Base-by-base conservation (phyloP, 2,888 invertebrate species). In the Tetragnatha montana region DNA sequence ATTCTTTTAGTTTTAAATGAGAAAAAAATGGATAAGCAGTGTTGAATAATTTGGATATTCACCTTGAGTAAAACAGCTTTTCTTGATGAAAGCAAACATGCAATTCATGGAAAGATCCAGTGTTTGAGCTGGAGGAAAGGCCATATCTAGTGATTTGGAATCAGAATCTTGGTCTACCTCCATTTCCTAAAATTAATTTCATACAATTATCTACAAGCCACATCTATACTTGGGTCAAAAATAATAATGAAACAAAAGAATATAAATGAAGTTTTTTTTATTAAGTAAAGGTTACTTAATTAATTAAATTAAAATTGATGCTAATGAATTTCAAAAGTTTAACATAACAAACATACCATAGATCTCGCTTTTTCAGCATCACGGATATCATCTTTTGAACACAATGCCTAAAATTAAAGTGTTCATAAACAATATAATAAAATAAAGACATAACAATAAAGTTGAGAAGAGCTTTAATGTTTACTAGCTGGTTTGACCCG, bases 51-150 rank as follows among this genome's bases (percentile, higher is more conserved):
- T 68, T 14, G 70, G 14, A 71, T 51, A 50, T 71, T 69, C 12
- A 91, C 89, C 90, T 50, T 85, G 14, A 19, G 47, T 21, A 60
- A 69, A 81, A 68, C 86, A 91, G 73, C 12, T 75, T 47, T 80
- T 91, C 35, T 92, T 92, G 76, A 97, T 93, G 94, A 96, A 97
- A 87, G 94, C 94, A 74, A 97, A 95, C 89, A 97, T 93, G 92
- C 96, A 95, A 84, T 95, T 94, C 95, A 98, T 95, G 92, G 97
- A 96, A 84, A 96, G 94, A 93, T 98, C 98, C 51, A 98, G 93
- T 70, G 95, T 95, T 92, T 95, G 94, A 0, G 95, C 96, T 81
- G 95, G 93, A 22, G 94, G 94, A 93, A 95, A 95, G 81, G 94
- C 93, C 94, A 94, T 94, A 47, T 85, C 47, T n/a, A 79, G 51